Conservation (phyloP, 2,797 vertebrate genomes). For the Nasua narica region DNA sequence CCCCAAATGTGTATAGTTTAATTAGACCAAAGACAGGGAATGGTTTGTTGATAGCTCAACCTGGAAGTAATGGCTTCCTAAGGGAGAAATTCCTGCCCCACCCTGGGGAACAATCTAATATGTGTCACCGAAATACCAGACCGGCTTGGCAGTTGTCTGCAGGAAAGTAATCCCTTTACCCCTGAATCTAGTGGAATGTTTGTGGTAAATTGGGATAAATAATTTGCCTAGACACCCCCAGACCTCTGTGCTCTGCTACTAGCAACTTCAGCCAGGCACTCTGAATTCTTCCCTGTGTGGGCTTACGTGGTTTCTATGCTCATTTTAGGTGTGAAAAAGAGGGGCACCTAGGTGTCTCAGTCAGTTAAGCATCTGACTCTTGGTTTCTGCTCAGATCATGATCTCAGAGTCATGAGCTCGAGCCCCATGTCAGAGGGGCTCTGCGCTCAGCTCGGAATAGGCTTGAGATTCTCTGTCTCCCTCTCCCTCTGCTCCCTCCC, state of each 20-base stretch:
- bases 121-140: conserved; percentile 40
- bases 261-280: neutral
- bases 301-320: neutral
- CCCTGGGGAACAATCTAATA: conserved; percentile 17
- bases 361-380: neutral
- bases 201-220: neutral
- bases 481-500: neutral
- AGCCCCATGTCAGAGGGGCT: neutral
- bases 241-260: neutral
- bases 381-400: neutral
- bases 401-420: neutral
- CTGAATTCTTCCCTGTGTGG: neutral
- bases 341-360: neutral
- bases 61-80: conserved; percentile 69
- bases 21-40: conserved; percentile 74
- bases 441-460: neutral
- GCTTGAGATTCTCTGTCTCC: neutral
- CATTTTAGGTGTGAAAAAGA: neutral
- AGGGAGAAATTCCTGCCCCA: neutral
- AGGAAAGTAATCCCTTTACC: conserved; percentile 11
- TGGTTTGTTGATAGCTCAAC: conserved; percentile 60
- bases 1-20: conserved; percentile 68
- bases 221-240: neutral
- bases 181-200: conserved; percentile 1
- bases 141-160: neutral